Base-by-base conservation (phyloP, 1,140 invertebrate species). In the Lasioglossum baleicum region DNA sequence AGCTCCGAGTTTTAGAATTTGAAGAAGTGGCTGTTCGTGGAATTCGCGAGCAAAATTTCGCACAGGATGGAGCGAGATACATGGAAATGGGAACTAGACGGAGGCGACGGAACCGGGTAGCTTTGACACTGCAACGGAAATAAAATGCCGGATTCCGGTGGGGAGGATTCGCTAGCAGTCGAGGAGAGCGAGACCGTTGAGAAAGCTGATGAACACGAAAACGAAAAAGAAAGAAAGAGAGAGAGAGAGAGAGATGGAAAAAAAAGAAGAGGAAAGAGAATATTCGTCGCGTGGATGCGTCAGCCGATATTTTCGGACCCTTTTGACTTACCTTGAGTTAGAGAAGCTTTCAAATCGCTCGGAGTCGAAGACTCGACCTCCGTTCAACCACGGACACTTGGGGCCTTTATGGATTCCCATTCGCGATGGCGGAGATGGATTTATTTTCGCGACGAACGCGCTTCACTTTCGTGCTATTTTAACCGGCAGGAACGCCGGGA, bases 341-440 rank as follows among this genome's bases (percentile, higher is more conserved):
- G 67, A 71, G 67, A 71, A 77, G 44, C 48, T 71, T 77, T 71
- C 31, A 44, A 77, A 63, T 20, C 56, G 31, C 60, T 77, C 7
- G 31, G 61, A 64, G 61, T 63, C 15, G 42, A 63, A 26, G 73
- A 22, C n/a, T 17, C 61, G 26, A 64, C 15, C 10, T 66, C 64
- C 35, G 64, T 2, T 67, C 15, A 48, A 26, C 42, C 31, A 60
- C 22, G 48, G 42, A 26, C 11, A 48, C 42, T 40, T 5, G 7
- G 20, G 10, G 51, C 15, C 26, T 70, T 76, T 61, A 61, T 51
- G 40, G 26, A 70, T 76, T 48, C 20, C 8, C 13, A 51, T 67
- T 67, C 22, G 17, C 0, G 10, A 58, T 22, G 26, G 10, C 31
- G 22, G 31, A 61, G 31, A 26, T 71, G n/a, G 10, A 51, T 70